Conservation (phyloP, 2,888 invertebrate species). For the Mylabris sibirica region DNA sequence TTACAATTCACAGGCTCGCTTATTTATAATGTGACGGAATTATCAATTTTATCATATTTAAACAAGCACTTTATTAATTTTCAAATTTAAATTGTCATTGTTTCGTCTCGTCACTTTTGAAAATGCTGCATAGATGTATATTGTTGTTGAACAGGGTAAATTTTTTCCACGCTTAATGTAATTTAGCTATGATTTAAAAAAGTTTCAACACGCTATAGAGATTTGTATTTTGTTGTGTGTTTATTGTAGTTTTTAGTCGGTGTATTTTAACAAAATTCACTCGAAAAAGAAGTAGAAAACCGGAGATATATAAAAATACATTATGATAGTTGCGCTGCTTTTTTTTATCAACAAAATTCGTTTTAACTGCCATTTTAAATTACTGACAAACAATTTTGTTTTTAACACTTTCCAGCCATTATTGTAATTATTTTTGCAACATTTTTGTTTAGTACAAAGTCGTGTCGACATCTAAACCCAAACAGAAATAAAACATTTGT, state of each 20-base stretch:
- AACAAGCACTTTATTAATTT: neutral
- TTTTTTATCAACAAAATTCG: too few relatives aligned
- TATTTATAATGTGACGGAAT: neutral
- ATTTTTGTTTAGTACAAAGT: too few relatives aligned
- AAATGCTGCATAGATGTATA: conserved; percentile 19
- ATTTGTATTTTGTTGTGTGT: neutral
- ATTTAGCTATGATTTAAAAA: neutral
- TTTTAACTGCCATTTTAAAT: too few relatives aligned
- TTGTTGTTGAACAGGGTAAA: conserved; percentile 24
- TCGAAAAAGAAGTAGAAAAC: too few relatives aligned
- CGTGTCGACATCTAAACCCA: too few relatives aligned
- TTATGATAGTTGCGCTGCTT: too few relatives aligned
- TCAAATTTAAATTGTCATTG: neutral
- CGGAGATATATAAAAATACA: too few relatives aligned
- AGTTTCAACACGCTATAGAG: neutral
- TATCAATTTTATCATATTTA: neutral
- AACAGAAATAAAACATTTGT: too few relatives aligned
- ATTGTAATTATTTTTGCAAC: too few relatives aligned
- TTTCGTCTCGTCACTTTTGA: neutral
- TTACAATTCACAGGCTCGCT: neutral
- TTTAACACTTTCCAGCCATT: too few relatives aligned
- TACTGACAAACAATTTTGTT: too few relatives aligned
- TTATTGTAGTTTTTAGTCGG: neutral
- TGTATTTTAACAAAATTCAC: neutral
- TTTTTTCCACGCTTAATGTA: conserved; percentile 22